Conservation (phyloP, 2,797 vertebrate genomes). For the Sebastiscus albofasciatus region DNA sequence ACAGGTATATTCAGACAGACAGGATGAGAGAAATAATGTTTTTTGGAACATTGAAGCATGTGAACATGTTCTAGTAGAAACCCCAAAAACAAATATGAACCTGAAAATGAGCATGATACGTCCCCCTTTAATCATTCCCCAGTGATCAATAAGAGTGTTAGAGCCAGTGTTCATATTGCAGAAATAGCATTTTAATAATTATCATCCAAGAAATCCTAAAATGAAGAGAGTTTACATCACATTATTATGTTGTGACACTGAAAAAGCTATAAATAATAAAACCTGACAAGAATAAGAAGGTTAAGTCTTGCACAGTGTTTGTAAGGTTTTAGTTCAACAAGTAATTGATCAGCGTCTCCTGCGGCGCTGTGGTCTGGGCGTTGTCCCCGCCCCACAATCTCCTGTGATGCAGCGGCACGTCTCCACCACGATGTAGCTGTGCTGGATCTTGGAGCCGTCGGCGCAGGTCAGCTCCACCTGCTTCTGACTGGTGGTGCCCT, state of each 20-base stretch:
- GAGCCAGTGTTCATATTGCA: conserved; percentile 30
- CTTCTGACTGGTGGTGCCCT: conserved; percentile 73
- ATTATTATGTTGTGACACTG: neutral
- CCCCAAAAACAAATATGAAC: no score
- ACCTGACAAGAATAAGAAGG: neutral
- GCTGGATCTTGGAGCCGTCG: conserved; percentile 62
- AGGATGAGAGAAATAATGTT: no score
- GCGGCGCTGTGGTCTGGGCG: neutral
- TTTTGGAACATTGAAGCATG: no score
- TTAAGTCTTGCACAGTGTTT: neutral
- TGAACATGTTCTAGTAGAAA: no score
- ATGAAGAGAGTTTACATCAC: conserved; percentile 18
- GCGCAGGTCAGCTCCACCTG: conserved; percentile 82
- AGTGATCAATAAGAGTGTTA: neutral
- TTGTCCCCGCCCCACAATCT: neutral
- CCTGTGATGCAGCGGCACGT: conserved; percentile 80
- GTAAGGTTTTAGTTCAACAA: neutral
- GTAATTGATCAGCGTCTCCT: conserved; percentile 47
- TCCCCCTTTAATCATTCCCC: neutral
- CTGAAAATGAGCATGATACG: no score
- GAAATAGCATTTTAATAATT: conserved; percentile 46
- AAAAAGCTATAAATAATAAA: conserved; percentile 32
- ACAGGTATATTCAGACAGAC: no score
- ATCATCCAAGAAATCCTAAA: conserved; percentile 1
- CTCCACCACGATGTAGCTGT: conserved; percentile 80